Evolutionary conservation across 1,140 invertebrate species (phyloP).

Genomic region (Cyclina sinensis): DNA sequence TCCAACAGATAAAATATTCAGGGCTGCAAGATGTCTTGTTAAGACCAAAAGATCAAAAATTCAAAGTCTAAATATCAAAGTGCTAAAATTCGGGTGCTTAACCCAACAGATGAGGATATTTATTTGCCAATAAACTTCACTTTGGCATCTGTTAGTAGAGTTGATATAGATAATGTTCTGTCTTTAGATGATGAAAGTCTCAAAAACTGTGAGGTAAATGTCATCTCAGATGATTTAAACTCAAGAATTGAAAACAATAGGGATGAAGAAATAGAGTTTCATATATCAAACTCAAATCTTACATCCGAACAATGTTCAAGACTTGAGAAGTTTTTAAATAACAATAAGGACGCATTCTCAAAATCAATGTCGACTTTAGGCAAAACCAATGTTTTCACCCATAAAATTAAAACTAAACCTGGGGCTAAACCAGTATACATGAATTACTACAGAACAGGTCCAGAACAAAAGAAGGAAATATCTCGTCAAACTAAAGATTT

Average conservation of each 20-base stretch:
- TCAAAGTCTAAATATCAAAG: background rate
- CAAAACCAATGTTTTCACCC: conserved; percentile 59
- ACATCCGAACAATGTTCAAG: conserved; percentile 15
- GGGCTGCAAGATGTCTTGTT: conserved; percentile 47
- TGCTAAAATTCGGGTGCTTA: conserved; percentile 17
- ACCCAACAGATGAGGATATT: conserved; percentile 32
- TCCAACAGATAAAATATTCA: conserved; percentile 14
- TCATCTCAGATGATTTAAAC: no score
- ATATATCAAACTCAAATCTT: conserved; percentile 57
- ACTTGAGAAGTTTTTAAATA: conserved; percentile 60
- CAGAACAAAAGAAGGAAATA: conserved; percentile 49
- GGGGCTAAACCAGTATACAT: conserved; percentile 47
- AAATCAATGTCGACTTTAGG: conserved; percentile 53
- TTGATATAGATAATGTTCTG: conserved; percentile 5
- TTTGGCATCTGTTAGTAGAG: conserved; percentile 44
- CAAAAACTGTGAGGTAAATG: no score
- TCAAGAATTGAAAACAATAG: background rate
- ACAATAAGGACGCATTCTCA: conserved; percentile 69
- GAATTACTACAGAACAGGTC: conserved; percentile 44
- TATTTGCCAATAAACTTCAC: conserved; percentile 33
- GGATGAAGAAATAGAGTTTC: background rate
- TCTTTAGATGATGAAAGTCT: conserved; percentile 3
- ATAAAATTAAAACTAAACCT: conserved; percentile 64
- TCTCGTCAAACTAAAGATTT: conserved; percentile 65
- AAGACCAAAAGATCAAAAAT: conserved; percentile 12